These are phyloP conservation scores for Anagrus nilaparvatae DNA, from an alignment of 1,140 invertebrate species.

Conservation along the genomic window DNA sequence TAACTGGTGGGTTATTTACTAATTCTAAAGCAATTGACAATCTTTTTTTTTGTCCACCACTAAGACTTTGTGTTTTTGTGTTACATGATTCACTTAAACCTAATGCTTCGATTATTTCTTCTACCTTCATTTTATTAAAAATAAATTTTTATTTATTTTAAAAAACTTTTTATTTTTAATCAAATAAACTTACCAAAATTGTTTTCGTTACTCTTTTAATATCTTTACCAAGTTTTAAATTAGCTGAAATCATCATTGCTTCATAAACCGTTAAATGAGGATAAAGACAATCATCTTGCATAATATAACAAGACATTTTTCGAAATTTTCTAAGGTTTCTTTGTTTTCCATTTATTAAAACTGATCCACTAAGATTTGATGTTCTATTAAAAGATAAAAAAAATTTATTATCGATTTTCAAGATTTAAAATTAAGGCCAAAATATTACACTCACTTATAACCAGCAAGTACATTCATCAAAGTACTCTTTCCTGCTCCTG, in stretches of 20 bases:
- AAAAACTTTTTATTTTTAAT: constrained; percentile 17
- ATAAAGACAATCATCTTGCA: constrained; percentile 88
- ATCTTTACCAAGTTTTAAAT: constrained; percentile 80
- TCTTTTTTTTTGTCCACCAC: constrained; percentile 87
- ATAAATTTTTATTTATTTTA: not conserved
- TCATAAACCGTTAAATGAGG: constrained; percentile 82
- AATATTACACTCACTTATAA: constrained; percentile 58
- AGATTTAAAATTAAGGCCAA: not conserved
- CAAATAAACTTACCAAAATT: constrained; percentile 44
- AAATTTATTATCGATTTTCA: not conserved
- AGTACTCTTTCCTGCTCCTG: constrained; percentile 87
- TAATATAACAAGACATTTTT: constrained; percentile 91
- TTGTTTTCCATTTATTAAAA: constrained; percentile 75
- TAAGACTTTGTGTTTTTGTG: constrained; percentile 69
- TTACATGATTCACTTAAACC: constrained; percentile 62
- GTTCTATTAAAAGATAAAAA: constrained; percentile 46
- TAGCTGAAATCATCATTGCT: constrained; percentile 83
- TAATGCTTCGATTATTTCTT: constrained; percentile 76
- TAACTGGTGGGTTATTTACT: constrained; percentile 86
- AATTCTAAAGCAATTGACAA: constrained; percentile 80
- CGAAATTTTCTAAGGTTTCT: constrained; percentile 76
- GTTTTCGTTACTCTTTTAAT: constrained; percentile 64
- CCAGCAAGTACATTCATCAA: constrained; percentile 84
- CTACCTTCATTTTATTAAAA: constrained; percentile 38
- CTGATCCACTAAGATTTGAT: constrained; percentile 63